Conservation (phyloP, 1,140 invertebrate species). For the Laupala kohalensis region DNA sequence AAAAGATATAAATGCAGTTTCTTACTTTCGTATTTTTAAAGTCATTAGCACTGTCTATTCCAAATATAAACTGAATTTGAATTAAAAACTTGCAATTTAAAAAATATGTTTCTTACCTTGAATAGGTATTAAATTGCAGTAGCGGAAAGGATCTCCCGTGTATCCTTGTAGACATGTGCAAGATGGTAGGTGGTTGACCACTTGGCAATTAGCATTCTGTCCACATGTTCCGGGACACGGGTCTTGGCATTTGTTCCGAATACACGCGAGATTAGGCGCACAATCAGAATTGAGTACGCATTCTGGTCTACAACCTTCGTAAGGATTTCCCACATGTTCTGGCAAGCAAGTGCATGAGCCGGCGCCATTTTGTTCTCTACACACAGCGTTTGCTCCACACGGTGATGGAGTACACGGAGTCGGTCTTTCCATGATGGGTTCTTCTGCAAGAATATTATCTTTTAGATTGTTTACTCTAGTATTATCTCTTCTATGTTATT, state of each 20-base stretch:
- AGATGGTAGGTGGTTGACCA: conserved; percentile 53
- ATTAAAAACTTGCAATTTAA: background rate
- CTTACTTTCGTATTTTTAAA: too few species aligned
- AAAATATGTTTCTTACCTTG: conserved; percentile 11
- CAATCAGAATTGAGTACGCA: conserved; percentile 58
- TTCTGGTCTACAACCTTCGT: conserved; percentile 58
- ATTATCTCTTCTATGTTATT: too few species aligned
- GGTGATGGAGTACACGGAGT: conserved; percentile 51
- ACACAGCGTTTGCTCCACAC: conserved; percentile 59
- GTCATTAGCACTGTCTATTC: too few species aligned
- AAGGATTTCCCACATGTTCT: conserved; percentile 63
- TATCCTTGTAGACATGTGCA: conserved; percentile 56
- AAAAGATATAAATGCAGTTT: background rate
- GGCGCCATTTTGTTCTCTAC: conserved; percentile 47
- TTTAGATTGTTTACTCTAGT: too few species aligned
- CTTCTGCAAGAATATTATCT: background rate
- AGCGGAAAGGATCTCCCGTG: conserved; percentile 51
- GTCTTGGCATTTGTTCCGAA: conserved; percentile 53
- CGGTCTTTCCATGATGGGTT: background rate
- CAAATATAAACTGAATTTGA: too few species aligned
- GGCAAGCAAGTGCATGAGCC: conserved; percentile 54
- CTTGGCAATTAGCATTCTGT: conserved; percentile 56
- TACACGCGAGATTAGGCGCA: conserved; percentile 49
- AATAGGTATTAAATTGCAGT: conserved; percentile 34
- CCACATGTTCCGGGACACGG: conserved; percentile 60